A percentile compares a stretch with the other conserved stretches of the same genome.
These are phyloP conservation scores for Ctenopoma multispine DNA, from an alignment of 2,797 vertebrate species.

Conservation along the genomic window DNA sequence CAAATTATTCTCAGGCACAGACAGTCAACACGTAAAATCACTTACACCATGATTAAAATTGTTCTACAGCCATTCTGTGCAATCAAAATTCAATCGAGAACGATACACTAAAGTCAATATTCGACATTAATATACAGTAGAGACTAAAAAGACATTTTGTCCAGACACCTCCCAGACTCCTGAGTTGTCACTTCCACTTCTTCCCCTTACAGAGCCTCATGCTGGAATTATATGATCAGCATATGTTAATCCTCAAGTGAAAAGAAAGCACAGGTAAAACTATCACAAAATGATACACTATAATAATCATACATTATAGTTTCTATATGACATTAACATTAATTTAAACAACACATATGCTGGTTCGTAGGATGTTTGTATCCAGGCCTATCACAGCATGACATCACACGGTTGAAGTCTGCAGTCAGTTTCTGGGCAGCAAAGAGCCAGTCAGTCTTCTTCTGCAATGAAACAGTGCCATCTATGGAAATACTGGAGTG, in stretches of 20 bases:
- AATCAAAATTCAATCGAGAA: conserved; percentile 52
- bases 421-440: conserved; percentile 61
- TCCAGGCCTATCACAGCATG: conserved; percentile 50
- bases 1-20: conserved; percentile 13
- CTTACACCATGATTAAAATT: conserved; percentile 42
- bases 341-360: background rate
- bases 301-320: no score
- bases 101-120: conserved; percentile 44
- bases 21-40: conserved; percentile 33
- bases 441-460: conserved; percentile 35
- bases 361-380: background rate
- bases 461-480: conserved; percentile 76
- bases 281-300: no score
- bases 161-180: conserved; percentile 44
- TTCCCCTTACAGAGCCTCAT: background rate
- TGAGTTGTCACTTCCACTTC: conserved; percentile 34
- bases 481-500: conserved; percentile 59
- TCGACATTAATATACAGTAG: conserved; percentile 56
- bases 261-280: background rate
- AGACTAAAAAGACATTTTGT: conserved; percentile 49
- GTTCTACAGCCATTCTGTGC: conserved; percentile 29
- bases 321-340: background rate
- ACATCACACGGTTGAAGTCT: conserved; percentile 52
- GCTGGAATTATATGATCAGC: background rate
- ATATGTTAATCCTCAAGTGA: background rate